Base-by-base conservation (phyloP, 1,140 invertebrate genomes). In the Dendrolimus kikuchii region DNA sequence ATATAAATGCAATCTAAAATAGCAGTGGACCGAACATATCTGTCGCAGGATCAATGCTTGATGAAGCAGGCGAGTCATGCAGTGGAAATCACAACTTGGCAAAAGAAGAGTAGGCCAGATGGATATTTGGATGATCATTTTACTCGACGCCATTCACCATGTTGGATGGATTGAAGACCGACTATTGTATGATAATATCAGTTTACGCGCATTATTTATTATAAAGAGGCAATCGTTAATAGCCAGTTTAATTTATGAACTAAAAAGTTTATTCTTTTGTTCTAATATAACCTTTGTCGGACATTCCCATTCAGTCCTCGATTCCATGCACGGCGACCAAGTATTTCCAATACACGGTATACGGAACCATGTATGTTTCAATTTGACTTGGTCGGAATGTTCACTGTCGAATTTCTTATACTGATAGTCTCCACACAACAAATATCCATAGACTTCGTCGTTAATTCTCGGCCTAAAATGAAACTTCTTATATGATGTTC, bases 301-400 rank as follows among this genome's bases (percentile, higher is more conserved):
- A 64, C 72, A 81, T 40, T 80, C 66, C 72, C 75, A 86, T 49
- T 80, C 75, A 3, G 78, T 70, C 4, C 48, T 60, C 81, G 74
- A 80, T 51, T 81, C 78, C 0, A 74, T 74, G 48, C 82, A 86
- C 6, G 74, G 74, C 37, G 59, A 57, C 72, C 77, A 81, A 5
- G 81, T 84, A 51, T 84, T 81, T 4, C 81, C 83, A 5, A 84
- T 70, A 46, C 83, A 84, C 1, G 82, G 76, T 52, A 86, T 76
- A 8, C 83, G 71, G 40, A 83, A 81, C 75, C 74, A 75, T 0
- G 63, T 74, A 48, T 83, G 81, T 49, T 78, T 77, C 9, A 74
- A 58, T 52, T 75, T 76, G 0, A 62, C 40, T 38, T 44, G 44
- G 44, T 66, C 56, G 6, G 40, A 10, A 37, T 64, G 47, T 5